Conservation (phyloP, 1,140 invertebrate genomes). For the Ceratosolen solmsi region DNA sequence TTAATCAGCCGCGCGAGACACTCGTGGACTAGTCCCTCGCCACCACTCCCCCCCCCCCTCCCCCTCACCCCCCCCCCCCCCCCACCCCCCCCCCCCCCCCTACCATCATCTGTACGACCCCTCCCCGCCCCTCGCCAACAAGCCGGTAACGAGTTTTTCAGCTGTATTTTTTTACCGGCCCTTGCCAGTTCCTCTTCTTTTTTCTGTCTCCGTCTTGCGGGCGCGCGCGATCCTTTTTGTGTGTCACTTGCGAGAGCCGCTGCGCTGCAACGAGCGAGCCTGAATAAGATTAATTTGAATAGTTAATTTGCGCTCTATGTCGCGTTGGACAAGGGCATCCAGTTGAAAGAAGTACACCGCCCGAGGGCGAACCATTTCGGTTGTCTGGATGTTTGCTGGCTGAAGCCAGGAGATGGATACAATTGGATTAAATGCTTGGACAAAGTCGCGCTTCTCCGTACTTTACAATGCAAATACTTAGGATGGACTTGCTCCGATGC, state of each 20-base stretch:
- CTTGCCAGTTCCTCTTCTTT: not conserved
- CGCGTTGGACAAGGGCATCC: constrained; percentile 9
- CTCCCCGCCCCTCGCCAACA: not conserved
- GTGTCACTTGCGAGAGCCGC: not conserved
- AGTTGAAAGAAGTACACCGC: constrained; percentile 8
- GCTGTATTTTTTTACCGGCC: not conserved
- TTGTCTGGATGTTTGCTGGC: not conserved
- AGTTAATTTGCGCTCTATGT: constrained; percentile 44
- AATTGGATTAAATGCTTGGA: constrained; percentile 11
- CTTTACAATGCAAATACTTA: not conserved
- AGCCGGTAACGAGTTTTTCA: constrained; percentile 25
- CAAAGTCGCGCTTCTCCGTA: not conserved
- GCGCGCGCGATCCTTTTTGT: not conserved
- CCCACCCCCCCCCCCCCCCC: not conserved
- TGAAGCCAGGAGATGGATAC: not conserved
- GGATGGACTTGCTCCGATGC: not conserved
- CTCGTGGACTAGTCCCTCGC: not conserved
- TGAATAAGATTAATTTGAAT: constrained; percentile 50
- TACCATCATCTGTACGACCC: not conserved
- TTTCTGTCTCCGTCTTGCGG: not conserved
- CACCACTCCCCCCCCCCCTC: not conserved
- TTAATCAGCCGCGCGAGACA: constrained; percentile 39
- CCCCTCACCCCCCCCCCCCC: not conserved
- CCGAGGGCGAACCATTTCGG: not conserved
- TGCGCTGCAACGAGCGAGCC: not conserved